Percentiles rank a stretch among this genome's conserved stretches.
These are phyloP conservation scores for Rhagophthalmus giganteus DNA, from an alignment of 2,888 invertebrate species.

Conservation along the genomic window DNA sequence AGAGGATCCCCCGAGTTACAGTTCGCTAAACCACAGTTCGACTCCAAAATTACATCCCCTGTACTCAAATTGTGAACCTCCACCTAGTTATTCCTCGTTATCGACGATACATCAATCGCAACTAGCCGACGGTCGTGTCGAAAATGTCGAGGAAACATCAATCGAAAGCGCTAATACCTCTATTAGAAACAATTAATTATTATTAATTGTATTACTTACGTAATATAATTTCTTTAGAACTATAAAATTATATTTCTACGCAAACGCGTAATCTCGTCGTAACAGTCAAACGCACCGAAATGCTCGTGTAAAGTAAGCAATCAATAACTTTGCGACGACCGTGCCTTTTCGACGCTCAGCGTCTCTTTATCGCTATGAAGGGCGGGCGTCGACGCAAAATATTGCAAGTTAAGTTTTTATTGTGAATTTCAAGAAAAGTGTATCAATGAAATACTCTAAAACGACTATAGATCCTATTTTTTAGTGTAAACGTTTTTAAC, in stretches of 20 bases:
- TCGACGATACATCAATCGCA: too few species aligned
- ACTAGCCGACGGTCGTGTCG: too few species aligned
- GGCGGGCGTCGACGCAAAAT: conserved; percentile 29
- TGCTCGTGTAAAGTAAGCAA: conserved; percentile 12
- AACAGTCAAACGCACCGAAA: too few species aligned
- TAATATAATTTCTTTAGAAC: too few species aligned
- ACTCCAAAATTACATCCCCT: conserved; percentile 2
- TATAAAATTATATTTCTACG: too few species aligned
- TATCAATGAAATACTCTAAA: conserved; percentile 6
- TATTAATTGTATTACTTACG: too few species aligned
- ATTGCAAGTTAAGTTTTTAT: conserved; percentile 3
- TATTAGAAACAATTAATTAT: too few species aligned
- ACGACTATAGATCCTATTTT: too few species aligned
- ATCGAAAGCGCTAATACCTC: too few species aligned
- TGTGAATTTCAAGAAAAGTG: conserved; percentile 4
- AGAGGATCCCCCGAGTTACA: background rate
- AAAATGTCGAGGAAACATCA: too few species aligned
- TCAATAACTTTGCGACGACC: conserved; percentile 22
- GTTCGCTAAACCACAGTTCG: background rate
- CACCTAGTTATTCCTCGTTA: background rate
- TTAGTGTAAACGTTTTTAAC: too few species aligned
- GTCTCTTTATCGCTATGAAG: conserved; percentile 22
- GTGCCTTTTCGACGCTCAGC: conserved; percentile 19
- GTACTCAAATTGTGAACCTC: conserved; percentile 6
- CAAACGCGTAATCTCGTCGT: too few species aligned